These are phyloP conservation scores for Mormyrus proboscirostris DNA, from an alignment of 2,797 vertebrate species.

Conservation along the genomic window DNA sequence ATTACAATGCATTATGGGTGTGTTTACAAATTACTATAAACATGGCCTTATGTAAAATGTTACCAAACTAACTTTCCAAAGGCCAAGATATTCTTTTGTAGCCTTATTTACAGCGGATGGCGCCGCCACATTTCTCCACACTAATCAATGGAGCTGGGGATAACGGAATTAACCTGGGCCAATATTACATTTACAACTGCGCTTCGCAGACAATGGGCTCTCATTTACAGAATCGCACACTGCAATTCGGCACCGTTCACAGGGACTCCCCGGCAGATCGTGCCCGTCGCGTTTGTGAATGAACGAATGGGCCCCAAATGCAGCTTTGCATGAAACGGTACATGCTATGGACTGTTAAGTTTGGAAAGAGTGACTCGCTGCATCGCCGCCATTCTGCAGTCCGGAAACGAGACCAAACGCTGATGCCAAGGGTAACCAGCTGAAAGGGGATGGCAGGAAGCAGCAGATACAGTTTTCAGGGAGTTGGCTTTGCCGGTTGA, in stretches of 20 bases:
- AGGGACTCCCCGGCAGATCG: not conserved
- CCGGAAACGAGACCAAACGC: not conserved
- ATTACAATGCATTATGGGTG: not conserved
- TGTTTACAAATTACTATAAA: not conserved
- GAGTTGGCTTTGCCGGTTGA: not conserved
- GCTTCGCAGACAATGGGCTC: not conserved
- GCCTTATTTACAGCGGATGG: not conserved
- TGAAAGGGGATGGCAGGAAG: not conserved
- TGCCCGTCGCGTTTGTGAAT: not conserved
- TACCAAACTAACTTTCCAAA: not conserved
- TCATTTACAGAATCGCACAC: not conserved
- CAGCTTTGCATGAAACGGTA: not conserved
- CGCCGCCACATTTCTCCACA: not conserved
- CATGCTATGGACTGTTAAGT: not conserved
- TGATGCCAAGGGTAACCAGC: not conserved
- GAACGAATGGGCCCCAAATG: not conserved
- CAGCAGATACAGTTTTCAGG: not conserved
- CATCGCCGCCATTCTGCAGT: not conserved
- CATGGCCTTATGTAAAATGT: not conserved
- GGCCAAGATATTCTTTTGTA: not conserved
- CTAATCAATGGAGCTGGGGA: not conserved
- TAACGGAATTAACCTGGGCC: not conserved
- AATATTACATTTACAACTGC: not conserved
- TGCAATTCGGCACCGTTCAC: not conserved
- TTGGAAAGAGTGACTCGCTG: not conserved